A percentile compares a stretch with the other conserved stretches of the same genome.
Evolutionary conservation across 2,888 invertebrate species (phyloP).

Genomic region (Pemphredon lugubris): DNA sequence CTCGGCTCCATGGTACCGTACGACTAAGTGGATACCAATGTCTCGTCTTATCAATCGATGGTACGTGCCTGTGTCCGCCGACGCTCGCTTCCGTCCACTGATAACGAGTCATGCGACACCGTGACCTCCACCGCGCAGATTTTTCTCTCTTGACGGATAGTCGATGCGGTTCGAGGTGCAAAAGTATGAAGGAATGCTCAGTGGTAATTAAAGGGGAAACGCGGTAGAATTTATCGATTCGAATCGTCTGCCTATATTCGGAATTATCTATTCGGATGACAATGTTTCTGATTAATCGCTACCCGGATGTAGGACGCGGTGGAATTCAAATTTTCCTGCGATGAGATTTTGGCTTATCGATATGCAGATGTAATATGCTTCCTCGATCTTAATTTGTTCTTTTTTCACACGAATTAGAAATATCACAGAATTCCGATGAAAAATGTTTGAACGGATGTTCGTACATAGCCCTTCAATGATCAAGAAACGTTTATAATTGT

Average conservation of each 20-base stretch:
- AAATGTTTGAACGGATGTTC: too few species aligned
- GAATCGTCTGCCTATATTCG: background rate
- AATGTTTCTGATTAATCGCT: too few species aligned
- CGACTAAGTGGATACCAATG: slow-evolving; percentile 69
- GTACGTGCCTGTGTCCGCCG: slow-evolving; percentile 44
- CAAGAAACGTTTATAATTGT: too few species aligned
- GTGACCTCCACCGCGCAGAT: slow-evolving; percentile 36
- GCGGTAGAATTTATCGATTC: background rate
- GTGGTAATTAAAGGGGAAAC: background rate
- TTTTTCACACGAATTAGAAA: too few species aligned
- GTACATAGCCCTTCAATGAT: too few species aligned
- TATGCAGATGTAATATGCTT: too few species aligned
- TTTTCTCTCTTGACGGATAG: slow-evolving; percentile 13
- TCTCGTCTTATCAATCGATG: slow-evolving; percentile 68
- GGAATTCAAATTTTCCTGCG: too few species aligned
- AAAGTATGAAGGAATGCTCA: background rate
- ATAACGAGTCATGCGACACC: slow-evolving; percentile 48
- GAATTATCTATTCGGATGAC: too few species aligned
- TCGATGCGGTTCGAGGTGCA: background rate
- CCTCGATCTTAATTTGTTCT: too few species aligned
- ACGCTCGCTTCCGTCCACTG: slow-evolving; percentile 40
- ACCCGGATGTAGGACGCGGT: too few species aligned
- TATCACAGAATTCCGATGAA: too few species aligned
- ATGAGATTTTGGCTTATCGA: too few species aligned
- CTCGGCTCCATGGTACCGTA: slow-evolving; percentile 13